Evolutionary conservation across 1,140 invertebrate genomes (phyloP).

Genomic region (Drosophila ohnishii): DNA sequence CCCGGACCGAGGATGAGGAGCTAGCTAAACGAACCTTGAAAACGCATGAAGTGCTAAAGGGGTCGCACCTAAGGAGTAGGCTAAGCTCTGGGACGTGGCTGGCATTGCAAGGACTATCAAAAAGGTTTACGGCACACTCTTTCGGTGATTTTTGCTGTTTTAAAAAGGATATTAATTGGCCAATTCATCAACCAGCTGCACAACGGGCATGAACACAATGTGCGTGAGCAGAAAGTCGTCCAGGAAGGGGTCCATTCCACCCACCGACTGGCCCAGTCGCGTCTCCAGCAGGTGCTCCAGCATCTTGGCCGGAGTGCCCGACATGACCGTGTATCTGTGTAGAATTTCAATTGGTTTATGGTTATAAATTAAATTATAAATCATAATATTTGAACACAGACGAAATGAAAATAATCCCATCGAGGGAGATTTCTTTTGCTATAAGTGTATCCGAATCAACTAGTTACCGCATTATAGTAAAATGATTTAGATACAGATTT

Average conservation of each 20-base stretch:
- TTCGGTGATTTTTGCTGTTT: slow-evolving; percentile 35
- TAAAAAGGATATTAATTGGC: slow-evolving; percentile 90
- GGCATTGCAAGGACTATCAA: slow-evolving; percentile 10
- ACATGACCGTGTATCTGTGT: slow-evolving; percentile 93
- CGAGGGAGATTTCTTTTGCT: neutral
- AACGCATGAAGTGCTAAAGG: slow-evolving; percentile 33
- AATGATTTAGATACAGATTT: neutral
- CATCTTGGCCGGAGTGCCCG: slow-evolving; percentile 94
- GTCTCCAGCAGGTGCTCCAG: slow-evolving; percentile 94
- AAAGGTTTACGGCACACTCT: slow-evolving; percentile 10
- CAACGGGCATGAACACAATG: slow-evolving; percentile 92
- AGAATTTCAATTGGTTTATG: slow-evolving; percentile 4
- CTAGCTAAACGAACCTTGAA: slow-evolving; percentile 14
- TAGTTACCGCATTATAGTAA: neutral
- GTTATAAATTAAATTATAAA: slow-evolving; percentile 4
- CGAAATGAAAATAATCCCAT: neutral
- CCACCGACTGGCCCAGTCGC: slow-evolving; percentile 86
- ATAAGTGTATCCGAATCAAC: neutral
- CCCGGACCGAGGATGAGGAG: too few species aligned
- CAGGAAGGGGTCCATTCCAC: slow-evolving; percentile 86
- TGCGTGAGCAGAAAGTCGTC: slow-evolving; percentile 95
- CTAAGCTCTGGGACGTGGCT: slow-evolving; percentile 26
- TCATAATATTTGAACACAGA: slow-evolving; percentile 1
- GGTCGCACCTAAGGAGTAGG: neutral
- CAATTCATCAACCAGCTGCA: slow-evolving; percentile 90